phyloP scores from a whole-genome alignment of 2,888 invertebrate species.

The Furcula furcula region DNA sequence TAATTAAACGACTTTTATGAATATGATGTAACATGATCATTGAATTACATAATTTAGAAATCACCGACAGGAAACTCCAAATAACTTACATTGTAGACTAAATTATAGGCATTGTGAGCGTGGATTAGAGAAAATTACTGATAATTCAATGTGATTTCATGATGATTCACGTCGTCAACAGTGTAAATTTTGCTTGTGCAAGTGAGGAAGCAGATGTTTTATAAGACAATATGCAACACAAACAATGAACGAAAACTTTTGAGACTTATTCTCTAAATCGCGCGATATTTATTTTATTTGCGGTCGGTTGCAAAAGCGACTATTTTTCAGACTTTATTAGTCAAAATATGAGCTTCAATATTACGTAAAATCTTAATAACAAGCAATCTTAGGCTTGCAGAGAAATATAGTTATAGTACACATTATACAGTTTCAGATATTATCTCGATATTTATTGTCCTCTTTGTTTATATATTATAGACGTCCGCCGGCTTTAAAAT shows the following conservation, averaged over 20 bases:
- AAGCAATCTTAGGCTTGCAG: too few relatives aligned
- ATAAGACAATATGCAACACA: constrained; percentile 35
- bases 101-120: constrained; percentile 10
- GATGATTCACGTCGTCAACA: constrained; percentile 23
- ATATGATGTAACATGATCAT: not conserved
- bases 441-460: too few relatives aligned
- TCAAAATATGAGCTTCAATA: too few relatives aligned
- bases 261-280: constrained; percentile 22
- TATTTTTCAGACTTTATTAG: too few relatives aligned
- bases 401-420: too few relatives aligned
- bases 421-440: too few relatives aligned
- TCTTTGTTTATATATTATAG: too few relatives aligned
- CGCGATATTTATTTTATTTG: constrained; percentile 7
- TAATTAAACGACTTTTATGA: not conserved
- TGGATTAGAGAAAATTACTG: constrained; percentile 21
- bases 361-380: too few relatives aligned
- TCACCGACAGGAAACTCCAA: not conserved
- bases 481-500: too few relatives aligned
- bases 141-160: constrained; percentile 26
- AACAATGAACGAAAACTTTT: constrained; percentile 38
- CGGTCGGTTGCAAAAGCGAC: too few relatives aligned
- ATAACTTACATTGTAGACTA: constrained; percentile 6
- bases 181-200: constrained; percentile 33
- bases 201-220: constrained; percentile 32
- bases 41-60: not conserved